These are phyloP conservation scores for Remorina albescens DNA, from an alignment of 2,797 vertebrate genomes.

Conservation along the genomic window DNA sequence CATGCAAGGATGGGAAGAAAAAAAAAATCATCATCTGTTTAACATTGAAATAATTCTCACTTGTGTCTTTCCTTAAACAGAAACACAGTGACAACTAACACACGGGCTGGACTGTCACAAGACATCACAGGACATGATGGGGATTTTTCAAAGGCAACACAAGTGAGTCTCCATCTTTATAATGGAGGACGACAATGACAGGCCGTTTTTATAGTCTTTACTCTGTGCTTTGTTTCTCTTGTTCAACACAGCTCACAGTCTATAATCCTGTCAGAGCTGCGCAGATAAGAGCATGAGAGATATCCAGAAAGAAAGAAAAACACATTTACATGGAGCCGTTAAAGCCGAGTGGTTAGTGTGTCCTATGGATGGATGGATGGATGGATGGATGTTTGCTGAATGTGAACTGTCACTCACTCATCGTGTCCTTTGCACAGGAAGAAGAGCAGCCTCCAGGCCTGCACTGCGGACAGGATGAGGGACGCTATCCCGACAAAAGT, in stretches of 20 bases:
- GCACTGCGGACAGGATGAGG: constrained; percentile 92
- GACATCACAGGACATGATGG: constrained; percentile 6
- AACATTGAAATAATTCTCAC: background rate
- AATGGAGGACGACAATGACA: constrained; percentile 39
- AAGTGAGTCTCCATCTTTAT: constrained; percentile 37
- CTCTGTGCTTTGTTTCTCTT: background rate
- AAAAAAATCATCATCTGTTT: background rate
- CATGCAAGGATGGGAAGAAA: constrained; percentile 2
- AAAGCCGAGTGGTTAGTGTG: background rate
- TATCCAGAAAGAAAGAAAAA: constrained; percentile 5
- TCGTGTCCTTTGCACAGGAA: constrained; percentile 96
- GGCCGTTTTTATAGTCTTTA: constrained; percentile 19
- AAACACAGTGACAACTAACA: background rate
- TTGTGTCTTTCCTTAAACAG: background rate
- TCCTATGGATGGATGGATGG: background rate
- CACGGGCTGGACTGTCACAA: background rate
- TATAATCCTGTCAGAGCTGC: background rate
- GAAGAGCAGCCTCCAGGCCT: constrained; percentile 95
- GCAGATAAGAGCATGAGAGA: constrained; percentile 11
- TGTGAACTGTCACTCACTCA: constrained; percentile 88
- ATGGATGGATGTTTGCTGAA: background rate
- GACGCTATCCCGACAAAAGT: constrained; percentile 92
- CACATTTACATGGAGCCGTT: constrained; percentile 7
- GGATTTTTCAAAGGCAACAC: constrained; percentile 6
- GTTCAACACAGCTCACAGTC: background rate